Evolutionary conservation across 1,140 invertebrate genomes (phyloP).

Genomic region (Pararge aegeria): DNA sequence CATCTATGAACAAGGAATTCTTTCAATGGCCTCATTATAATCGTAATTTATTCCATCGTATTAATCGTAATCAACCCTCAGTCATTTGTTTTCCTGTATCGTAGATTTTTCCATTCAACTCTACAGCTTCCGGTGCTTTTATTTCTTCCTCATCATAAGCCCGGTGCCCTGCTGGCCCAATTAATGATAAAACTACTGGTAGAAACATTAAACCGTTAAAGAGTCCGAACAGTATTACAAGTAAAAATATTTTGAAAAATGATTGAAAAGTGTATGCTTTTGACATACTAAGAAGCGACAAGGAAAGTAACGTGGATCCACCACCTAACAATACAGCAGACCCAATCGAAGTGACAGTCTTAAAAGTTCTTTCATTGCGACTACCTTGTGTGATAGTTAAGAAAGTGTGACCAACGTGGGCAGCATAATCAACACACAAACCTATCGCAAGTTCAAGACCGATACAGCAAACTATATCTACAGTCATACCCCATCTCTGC

Average conservation of each 20-base stretch:
- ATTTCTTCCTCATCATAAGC: slow-evolving; percentile 33
- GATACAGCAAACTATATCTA: slow-evolving; percentile 93
- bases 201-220: slow-evolving; percentile 88
- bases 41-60: background rate
- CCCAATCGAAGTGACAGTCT: slow-evolving; percentile 88
- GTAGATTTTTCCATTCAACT: slow-evolving; percentile 55
- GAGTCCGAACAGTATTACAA: slow-evolving; percentile 88
- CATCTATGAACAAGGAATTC: no score
- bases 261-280: slow-evolving; percentile 89
- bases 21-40: no score
- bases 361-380: slow-evolving; percentile 82
- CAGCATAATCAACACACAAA: slow-evolving; percentile 93
- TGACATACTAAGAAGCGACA: slow-evolving; percentile 86
- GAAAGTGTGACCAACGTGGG: slow-evolving; percentile 93
- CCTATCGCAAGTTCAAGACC: slow-evolving; percentile 92
- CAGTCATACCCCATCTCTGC: slow-evolving; percentile 89
- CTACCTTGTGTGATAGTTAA: slow-evolving; percentile 80
- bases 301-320: slow-evolving; percentile 88
- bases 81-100: slow-evolving; percentile 27
- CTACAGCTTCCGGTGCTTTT: slow-evolving; percentile 40
- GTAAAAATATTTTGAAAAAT: slow-evolving; percentile 91
- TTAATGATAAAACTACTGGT: slow-evolving; percentile 87
- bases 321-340: slow-evolving; percentile 90
- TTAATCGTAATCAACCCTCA: background rate
- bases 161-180: slow-evolving; percentile 82